Evolutionary conservation across 2,888 invertebrate genomes (phyloP), one percentile per base, ranked within the genome.

Genomic region (Drosophila greeni): DNA sequence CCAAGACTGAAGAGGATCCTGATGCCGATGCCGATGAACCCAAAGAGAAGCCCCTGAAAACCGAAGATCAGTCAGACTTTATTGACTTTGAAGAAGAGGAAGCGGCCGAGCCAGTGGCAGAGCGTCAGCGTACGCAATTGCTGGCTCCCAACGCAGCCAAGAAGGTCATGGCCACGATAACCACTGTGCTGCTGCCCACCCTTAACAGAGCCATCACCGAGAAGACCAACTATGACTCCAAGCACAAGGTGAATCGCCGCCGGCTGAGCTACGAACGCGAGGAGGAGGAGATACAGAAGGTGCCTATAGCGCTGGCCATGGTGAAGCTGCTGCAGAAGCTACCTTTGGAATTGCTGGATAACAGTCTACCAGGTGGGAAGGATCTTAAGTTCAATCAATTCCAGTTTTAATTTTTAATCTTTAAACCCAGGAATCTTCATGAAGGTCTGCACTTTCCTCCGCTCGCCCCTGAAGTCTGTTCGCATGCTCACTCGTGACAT

Each of bases 291-390:
- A 93, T 97, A 76, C 90, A 95, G 70, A 91, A 96, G 48, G 95
- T 98, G 8, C 98, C 99, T 0, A 94, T 99, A 64, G 97, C 97
- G 0, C 89, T 98, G 56, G 97, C 99, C 1, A 91, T 97, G 56
- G 95, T 98, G 0, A 98, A 98, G 87, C 88, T 99, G 20, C 89
- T 99, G 72, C 96, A 97, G 85, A 93, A 94, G 76, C 89, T 99
- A 47, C 98, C 98, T 0, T 91, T 92, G 53, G 91, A 92, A 66
- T 90, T 95, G 62, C 87, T 98, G 54, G 92, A 94, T 39, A 90
- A 92, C 56, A 94, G 95, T 87, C 88, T 98, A 52, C 94, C 96
- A 24, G 86, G 86, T 86, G 1, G 6, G 42, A 72, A 68, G n/a
- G 1, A 8, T 12, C 6, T 8, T 1, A 1, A 12, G 3, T 43